These are phyloP conservation scores for Xestia xanthographa DNA, from an alignment of 2,888 invertebrate genomes.

Conservation along the genomic window DNA sequence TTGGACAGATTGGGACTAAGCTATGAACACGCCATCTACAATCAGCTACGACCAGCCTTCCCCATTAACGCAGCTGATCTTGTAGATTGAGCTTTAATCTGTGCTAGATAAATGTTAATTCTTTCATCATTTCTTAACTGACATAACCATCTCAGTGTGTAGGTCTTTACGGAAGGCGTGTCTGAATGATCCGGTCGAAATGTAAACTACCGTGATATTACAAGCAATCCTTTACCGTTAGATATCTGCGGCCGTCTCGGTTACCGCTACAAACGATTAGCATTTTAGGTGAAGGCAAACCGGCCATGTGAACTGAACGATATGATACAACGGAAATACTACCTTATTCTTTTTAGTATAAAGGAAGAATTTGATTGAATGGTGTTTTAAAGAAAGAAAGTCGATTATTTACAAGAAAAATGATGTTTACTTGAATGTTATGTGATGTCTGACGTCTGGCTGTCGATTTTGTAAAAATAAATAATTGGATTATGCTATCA, in stretches of 20 bases:
- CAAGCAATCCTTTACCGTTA: slow-evolving; percentile 81
- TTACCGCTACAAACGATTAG: slow-evolving; percentile 78
- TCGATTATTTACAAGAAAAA: slow-evolving; percentile 53
- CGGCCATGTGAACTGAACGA: slow-evolving; percentile 64
- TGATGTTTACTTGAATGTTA: slow-evolving; percentile 28
- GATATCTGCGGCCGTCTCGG: slow-evolving; percentile 70
- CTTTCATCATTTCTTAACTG: neutral
- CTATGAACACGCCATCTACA: too few relatives aligned
- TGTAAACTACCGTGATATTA: slow-evolving; percentile 52
- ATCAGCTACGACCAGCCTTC: too few relatives aligned
- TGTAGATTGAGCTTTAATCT: neutral
- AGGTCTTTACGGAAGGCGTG: slow-evolving; percentile 33
- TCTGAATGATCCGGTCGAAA: slow-evolving; percentile 36
- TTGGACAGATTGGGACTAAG: too few relatives aligned
- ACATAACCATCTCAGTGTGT: neutral
- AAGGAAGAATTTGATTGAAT: slow-evolving; percentile 23
- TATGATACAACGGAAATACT: slow-evolving; percentile 32
- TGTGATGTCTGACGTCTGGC: slow-evolving; percentile 33
- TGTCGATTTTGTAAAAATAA: neutral
- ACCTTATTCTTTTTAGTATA: slow-evolving; percentile 19
- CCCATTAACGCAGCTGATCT: neutral
- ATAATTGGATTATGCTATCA: neutral
- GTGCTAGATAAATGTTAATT: neutral
- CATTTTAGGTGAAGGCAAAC: slow-evolving; percentile 89
- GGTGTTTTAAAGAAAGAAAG: slow-evolving; percentile 58